A percentile compares a stretch with the other conserved stretches of the same genome.
These are phyloP conservation scores for Forpus xanthops DNA, from an alignment of 2,797 vertebrate species.

Conservation along the genomic window DNA sequence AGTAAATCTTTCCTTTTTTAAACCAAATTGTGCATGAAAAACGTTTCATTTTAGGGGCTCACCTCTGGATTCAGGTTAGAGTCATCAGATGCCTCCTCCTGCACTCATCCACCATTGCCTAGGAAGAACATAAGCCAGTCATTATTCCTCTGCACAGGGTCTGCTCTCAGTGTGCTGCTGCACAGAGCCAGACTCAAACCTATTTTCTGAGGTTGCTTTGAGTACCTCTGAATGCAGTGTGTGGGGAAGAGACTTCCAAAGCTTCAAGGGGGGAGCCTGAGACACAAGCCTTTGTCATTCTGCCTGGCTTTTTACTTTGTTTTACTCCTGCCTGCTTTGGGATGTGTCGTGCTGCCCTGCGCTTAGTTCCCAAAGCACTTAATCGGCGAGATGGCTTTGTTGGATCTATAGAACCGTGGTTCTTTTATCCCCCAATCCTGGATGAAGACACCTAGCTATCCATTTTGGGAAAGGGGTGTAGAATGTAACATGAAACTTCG, in stretches of 20 bases:
- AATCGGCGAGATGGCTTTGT: slow-evolving; percentile 25
- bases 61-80: not conserved
- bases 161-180: slow-evolving; percentile 12
- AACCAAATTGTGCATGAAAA: not conserved
- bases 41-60: slow-evolving; percentile 21
- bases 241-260: slow-evolving; percentile 6
- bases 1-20: not conserved
- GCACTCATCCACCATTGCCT: not conserved
- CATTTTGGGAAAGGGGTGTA: not conserved
- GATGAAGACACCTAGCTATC: not conserved
- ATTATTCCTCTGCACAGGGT: slow-evolving; percentile 15
- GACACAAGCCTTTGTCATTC: slow-evolving; percentile 1
- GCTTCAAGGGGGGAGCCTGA: slow-evolving; percentile 27
- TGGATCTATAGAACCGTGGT: not conserved
- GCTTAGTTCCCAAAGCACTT: slow-evolving; percentile 33
- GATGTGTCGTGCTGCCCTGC: not conserved
- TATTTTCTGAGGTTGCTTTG: slow-evolving; percentile 40
- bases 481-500: not conserved
- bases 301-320: slow-evolving; percentile 42
- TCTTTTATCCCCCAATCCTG: slow-evolving; percentile 6
- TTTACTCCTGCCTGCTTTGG: slow-evolving; percentile 3
- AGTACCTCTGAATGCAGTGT: slow-evolving; percentile 4
- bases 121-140: not conserved
- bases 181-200: slow-evolving; percentile 9
- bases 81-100: slow-evolving; percentile 5